Conservation (phyloP, 1,140 invertebrate genomes). For the Ceratina calcarata region DNA sequence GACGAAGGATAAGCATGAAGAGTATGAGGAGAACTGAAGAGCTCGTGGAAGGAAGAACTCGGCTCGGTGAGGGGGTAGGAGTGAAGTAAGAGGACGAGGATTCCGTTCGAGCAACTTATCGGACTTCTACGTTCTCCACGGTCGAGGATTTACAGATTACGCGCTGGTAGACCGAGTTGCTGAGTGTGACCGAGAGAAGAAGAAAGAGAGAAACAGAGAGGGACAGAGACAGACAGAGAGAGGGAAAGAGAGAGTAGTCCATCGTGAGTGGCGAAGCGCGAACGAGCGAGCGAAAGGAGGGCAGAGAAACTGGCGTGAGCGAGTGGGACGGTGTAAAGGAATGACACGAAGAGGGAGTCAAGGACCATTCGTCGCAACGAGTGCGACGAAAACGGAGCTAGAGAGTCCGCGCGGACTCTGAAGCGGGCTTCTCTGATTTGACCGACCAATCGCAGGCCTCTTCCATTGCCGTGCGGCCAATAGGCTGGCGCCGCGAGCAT, state of each 20-base stretch:
- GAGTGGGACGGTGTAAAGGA: constrained; percentile 39
- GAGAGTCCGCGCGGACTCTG: constrained; percentile 76
- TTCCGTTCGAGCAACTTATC: constrained; percentile 75
- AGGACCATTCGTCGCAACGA: constrained; percentile 52
- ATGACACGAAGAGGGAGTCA: constrained; percentile 46
- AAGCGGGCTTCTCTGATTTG: neutral
- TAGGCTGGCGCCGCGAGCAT: constrained; percentile 48
- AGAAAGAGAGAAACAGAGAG: constrained; percentile 16
- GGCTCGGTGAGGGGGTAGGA: neutral
- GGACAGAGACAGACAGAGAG: constrained; percentile 3
- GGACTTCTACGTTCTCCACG: constrained; percentile 71
- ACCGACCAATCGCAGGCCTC: constrained; percentile 56
- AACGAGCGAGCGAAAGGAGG: constrained; percentile 5
- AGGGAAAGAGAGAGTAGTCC: constrained; percentile 29
- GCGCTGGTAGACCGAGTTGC: constrained; percentile 66
- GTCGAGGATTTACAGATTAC: constrained; percentile 78
- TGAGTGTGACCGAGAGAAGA: constrained; percentile 55
- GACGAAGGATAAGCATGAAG: constrained; percentile 51
- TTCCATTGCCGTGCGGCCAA: constrained; percentile 48
- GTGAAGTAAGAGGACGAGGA: constrained; percentile 65
- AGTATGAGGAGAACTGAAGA: constrained; percentile 53
- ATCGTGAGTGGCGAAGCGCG: constrained; percentile 19
- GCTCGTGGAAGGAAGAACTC: constrained; percentile 27
- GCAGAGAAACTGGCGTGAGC: constrained; percentile 13
- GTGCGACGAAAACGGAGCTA: constrained; percentile 55